phyloP scores from a whole-genome alignment of 2,113 vertebrate species.

The Syngnathus floridae region DNA sequence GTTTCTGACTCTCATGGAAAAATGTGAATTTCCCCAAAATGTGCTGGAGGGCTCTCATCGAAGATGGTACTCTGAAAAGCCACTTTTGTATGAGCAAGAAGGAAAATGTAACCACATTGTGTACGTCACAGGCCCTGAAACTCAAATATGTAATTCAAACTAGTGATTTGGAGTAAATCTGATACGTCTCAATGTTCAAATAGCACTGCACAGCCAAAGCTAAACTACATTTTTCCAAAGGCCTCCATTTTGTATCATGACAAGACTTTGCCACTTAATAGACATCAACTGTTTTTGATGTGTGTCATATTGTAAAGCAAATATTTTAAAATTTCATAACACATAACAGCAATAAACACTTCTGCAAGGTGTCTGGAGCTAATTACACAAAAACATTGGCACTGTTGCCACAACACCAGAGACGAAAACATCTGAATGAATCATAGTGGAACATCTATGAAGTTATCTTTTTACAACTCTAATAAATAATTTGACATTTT shows the following conservation, averaged over 20 bases:
- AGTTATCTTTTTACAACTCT: too few species aligned
- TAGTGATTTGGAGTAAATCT: not conserved
- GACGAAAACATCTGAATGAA: not conserved
- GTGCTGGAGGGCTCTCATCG: not conserved
- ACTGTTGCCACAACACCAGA: not conserved
- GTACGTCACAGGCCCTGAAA: not conserved
- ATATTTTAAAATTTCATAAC: too few species aligned
- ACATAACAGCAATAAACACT: too few species aligned
- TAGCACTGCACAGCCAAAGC: not conserved
- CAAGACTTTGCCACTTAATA: too few species aligned
- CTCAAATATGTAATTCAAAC: not conserved
- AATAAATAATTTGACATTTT: too few species aligned
- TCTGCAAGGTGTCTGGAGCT: too few species aligned
- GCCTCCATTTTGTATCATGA: too few species aligned
- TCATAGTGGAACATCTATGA: too few species aligned
- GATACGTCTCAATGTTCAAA: not conserved
- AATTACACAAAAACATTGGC: not conserved
- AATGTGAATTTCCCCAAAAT: not conserved
- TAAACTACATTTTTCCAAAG: not conserved
- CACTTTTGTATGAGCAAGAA: not conserved
- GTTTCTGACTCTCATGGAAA: not conserved
- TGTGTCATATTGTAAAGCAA: too few species aligned
- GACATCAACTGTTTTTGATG: too few species aligned
- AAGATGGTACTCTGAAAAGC: not conserved
- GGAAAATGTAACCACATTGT: not conserved